These are phyloP conservation scores for Semnornis frantzii DNA, from an alignment of 2,113 vertebrate species.

Conservation along the genomic window DNA sequence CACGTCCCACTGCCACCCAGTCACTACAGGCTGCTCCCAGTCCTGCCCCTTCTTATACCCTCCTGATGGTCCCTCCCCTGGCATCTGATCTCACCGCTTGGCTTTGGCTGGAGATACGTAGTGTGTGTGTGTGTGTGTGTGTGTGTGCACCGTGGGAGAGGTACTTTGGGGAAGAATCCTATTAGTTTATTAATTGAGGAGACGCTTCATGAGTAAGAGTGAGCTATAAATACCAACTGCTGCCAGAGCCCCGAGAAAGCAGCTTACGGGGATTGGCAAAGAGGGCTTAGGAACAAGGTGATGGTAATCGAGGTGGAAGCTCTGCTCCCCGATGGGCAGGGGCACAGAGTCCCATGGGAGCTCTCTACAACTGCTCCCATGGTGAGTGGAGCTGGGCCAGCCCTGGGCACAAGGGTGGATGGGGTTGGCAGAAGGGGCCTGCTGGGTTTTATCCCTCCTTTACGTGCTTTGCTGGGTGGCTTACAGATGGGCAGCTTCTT, in stretches of 20 bases:
- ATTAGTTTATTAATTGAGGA: constrained; percentile 61
- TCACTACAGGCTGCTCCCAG: not conserved
- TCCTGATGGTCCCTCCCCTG: not conserved
- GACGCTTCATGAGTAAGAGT: constrained; percentile 36
- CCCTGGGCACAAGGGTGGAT: not conserved
- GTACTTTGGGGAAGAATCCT: constrained; percentile 31
- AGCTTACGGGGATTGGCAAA: constrained; percentile 53
- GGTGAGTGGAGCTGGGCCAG: not conserved
- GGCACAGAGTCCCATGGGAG: not conserved
- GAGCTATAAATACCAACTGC: constrained; percentile 41
- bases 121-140: not conserved
- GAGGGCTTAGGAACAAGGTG: constrained; percentile 27
- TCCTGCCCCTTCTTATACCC: constrained; percentile 55
- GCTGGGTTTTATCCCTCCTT: not conserved
- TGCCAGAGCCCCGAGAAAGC: constrained; percentile 46
- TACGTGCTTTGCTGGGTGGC: too few species aligned
- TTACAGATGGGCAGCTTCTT: not conserved
- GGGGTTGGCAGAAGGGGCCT: not conserved
- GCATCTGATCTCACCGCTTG: not conserved
- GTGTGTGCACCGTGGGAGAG: not conserved
- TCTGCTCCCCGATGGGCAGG: not conserved
- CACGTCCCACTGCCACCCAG: not conserved
- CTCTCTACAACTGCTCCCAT: not conserved
- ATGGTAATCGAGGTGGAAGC: constrained; percentile 57
- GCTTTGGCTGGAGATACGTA: not conserved